Percentiles rank a stretch among this genome's conserved stretches.
These are phyloP conservation scores for Characodon lateralis DNA, from an alignment of 2,797 vertebrate genomes.

Conservation along the genomic window DNA sequence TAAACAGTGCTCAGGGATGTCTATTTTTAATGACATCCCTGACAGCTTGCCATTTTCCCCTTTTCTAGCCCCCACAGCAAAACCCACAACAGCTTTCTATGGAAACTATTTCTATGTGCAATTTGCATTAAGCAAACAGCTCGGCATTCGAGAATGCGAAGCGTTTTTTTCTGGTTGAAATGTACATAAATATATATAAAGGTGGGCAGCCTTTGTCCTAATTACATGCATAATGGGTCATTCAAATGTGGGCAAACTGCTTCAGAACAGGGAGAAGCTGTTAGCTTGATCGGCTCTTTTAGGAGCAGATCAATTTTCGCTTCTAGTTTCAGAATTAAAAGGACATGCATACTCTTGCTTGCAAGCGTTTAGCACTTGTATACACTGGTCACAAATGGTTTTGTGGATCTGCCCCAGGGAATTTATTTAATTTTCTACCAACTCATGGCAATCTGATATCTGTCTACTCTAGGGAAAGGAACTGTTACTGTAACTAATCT, in stretches of 20 bases:
- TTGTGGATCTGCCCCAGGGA: not conserved
- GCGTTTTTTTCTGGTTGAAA: not conserved
- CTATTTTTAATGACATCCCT: too few species aligned
- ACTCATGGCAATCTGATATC: slow-evolving; percentile 1
- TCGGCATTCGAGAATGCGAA: not conserved
- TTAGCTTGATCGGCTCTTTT: not conserved
- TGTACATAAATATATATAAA: not conserved
- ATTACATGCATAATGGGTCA: not conserved
- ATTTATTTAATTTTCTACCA: not conserved
- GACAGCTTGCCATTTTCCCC: too few species aligned
- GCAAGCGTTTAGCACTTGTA: not conserved
- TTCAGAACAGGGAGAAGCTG: not conserved
- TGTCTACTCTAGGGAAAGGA: not conserved
- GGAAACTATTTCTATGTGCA: too few species aligned
- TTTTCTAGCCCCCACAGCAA: too few species aligned
- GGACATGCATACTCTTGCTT: not conserved
- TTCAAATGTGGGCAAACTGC: not conserved
- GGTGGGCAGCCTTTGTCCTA: not conserved
- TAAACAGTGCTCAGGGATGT: too few species aligned
- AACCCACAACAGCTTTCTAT: too few species aligned
- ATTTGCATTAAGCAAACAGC: not conserved
- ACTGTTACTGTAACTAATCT: not conserved
- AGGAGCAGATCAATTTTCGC: not conserved
- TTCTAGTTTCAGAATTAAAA: not conserved
- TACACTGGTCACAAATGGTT: not conserved